Evolutionary conservation across 2,888 invertebrate species (phyloP), one percentile per base, ranked within the genome.

Genomic region (Hoplodrina blanda): DNA sequence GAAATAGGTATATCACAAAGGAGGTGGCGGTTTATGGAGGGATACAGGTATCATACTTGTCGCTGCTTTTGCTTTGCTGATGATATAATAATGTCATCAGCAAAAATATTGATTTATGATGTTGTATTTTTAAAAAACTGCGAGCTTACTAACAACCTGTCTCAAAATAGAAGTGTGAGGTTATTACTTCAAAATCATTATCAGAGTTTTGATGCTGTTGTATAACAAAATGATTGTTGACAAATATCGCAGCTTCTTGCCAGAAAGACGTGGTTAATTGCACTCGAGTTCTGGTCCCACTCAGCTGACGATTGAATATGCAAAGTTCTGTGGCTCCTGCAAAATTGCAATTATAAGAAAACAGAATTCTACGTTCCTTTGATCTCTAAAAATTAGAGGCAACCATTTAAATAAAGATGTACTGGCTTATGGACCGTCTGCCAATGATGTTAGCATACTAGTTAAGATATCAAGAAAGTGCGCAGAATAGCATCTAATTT

Each of bases 151-250:
- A 41, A 41, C 41, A 53, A 50, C 15, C 5, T 6, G 25, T 46
- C 5, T 46, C 17, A 46, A 46, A 46, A 44, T 4, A 1, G 13
- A 11, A 41, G 6, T 46, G 50, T 20, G 7, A 30, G 11, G 19
- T 15, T 0, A 33, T 76, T 69, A 95, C 95, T 85, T 95, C 90
- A 65, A 88, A 94, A n/a, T 86, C 83, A 4, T 92, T 88, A n/a
- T 93, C 89, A 4, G 91, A 89, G 1, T 82, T 55, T 46, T 93
- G 73, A 73, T 91, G 95, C 2, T 92, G 85, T 25, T 90, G 87
- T 0, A 92, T 78, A 5, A 93, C 88, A 75, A 95, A 96, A 76
- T 93, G 92, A 64, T 95, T 96, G 82, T 95, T 95, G 53, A 94
- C 88, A 63, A 89, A 95, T 41, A 92, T 69, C 0, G 95, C 92